These are phyloP conservation scores for Malurus melanocephalus DNA, from an alignment of 2,113 vertebrate genomes.

Conservation along the genomic window DNA sequence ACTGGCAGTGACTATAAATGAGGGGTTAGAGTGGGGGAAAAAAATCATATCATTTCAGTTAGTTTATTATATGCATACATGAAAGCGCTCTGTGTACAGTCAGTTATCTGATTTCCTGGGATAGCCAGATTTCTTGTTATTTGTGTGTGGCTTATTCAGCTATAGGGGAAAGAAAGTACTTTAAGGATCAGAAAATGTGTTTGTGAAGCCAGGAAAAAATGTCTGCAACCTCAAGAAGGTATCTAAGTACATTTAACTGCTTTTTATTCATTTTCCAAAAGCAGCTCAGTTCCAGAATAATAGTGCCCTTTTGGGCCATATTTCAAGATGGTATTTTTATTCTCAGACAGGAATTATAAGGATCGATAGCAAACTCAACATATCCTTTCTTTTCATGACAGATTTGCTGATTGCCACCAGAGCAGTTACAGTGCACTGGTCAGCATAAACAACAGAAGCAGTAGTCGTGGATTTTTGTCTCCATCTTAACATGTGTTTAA, in stretches of 20 bases:
- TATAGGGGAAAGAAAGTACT: neutral
- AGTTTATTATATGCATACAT: conserved; percentile 16
- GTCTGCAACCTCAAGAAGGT: neutral
- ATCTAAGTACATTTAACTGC: neutral
- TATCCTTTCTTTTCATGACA: neutral
- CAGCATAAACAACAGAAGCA: neutral
- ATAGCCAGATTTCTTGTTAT: neutral
- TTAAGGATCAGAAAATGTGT: conserved; percentile 6
- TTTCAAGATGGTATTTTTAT: neutral
- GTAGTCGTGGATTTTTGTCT: neutral
- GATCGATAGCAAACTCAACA: neutral
- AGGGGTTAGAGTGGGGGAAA: neutral
- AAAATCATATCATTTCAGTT: neutral
- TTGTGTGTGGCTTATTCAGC: neutral
- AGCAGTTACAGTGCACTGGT: neutral
- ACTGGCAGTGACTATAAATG: neutral
- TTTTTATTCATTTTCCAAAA: conserved; percentile 28
- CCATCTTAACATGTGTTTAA: neutral
- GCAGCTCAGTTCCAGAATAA: neutral
- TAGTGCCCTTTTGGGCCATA: neutral
- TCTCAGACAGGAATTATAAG: neutral
- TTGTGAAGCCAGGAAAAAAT: conserved; percentile 12
- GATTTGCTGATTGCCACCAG: neutral
- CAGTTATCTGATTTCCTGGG: neutral
- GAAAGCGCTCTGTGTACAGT: neutral